phyloP scores from a whole-genome alignment of 2,113 vertebrate species.

The Hydrochoerus hydrochaeris region DNA sequence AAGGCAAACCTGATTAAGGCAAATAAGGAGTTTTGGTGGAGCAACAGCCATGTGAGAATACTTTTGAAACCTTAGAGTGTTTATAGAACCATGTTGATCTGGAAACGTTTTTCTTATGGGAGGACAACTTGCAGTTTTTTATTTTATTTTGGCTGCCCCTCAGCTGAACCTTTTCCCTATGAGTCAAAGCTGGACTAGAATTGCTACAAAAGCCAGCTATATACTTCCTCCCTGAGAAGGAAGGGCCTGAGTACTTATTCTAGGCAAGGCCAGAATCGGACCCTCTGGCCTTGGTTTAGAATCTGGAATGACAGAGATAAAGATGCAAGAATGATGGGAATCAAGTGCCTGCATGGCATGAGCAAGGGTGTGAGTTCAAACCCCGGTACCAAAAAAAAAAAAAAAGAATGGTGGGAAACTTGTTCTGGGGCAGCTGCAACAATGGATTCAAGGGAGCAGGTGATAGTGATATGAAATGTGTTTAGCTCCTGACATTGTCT shows the following conservation, averaged over 20 bases:
- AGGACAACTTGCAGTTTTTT: neutral
- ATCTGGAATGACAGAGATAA: neutral
- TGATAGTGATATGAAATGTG: neutral
- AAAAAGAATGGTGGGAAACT: neutral
- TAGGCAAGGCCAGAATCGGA: neutral
- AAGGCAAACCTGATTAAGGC: neutral
- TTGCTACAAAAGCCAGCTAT: neutral
- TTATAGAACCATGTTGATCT: neutral
- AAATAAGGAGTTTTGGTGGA: neutral
- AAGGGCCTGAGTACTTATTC: neutral
- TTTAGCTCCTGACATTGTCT: neutral
- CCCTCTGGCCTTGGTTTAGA: neutral
- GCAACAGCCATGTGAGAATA: neutral
- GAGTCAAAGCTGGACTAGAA: neutral
- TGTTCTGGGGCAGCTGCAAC: neutral
- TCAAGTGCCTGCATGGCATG: too few relatives aligned
- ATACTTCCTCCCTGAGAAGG: neutral
- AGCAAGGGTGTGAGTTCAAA: too few relatives aligned
- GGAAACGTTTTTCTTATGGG: neutral
- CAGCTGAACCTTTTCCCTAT: neutral
- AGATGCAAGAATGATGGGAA: neutral
- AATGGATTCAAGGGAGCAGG: neutral
- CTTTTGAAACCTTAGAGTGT: neutral
- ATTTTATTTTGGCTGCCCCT: neutral
- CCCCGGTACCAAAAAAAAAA: too few relatives aligned